Percentiles rank a stretch among this genome's conserved stretches.
phyloP scores from a whole-genome alignment of 2,113 vertebrate species.

The Laticauda laticaudata region DNA sequence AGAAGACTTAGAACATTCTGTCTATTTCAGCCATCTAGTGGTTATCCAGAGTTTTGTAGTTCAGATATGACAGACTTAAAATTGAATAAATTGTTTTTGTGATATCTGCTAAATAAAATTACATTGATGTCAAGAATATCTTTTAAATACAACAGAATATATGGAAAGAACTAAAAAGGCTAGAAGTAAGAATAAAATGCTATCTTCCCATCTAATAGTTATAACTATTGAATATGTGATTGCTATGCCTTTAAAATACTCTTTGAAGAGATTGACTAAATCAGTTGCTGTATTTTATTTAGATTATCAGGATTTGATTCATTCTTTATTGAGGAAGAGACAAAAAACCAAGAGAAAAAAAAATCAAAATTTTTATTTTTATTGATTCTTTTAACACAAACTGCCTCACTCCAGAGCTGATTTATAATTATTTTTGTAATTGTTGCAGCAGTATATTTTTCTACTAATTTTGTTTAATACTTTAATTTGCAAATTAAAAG shows the following conservation, averaged over 20 bases:
- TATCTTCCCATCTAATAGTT: not conserved
- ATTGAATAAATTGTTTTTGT: not conserved
- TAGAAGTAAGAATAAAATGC: fast-evolving
- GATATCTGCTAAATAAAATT: not conserved
- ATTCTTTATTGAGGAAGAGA: not conserved
- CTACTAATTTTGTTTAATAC: not conserved
- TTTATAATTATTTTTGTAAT: not conserved
- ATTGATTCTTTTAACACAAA: not conserved
- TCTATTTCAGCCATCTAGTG: not conserved
- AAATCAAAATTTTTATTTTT: not conserved
- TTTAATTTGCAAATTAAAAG: not conserved
- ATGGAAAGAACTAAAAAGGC: fast-evolving
- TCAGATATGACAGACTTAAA: not conserved
- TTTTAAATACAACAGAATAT: fast-evolving
- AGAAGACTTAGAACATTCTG: not conserved
- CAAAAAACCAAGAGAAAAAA: not conserved
- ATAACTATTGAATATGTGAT: not conserved
- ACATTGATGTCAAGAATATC: fast-evolving
- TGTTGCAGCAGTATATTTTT: not conserved
- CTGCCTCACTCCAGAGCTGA: not conserved
- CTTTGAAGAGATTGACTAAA: not conserved
- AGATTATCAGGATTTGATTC: not conserved
- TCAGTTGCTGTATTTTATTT: not conserved
- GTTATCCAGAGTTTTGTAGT: not conserved
- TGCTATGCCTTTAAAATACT: not conserved